Percentiles rank a stretch among this genome's conserved stretches.
phyloP scores from a whole-genome alignment of 2,888 invertebrate species.

The Microctonus hyperodae region DNA sequence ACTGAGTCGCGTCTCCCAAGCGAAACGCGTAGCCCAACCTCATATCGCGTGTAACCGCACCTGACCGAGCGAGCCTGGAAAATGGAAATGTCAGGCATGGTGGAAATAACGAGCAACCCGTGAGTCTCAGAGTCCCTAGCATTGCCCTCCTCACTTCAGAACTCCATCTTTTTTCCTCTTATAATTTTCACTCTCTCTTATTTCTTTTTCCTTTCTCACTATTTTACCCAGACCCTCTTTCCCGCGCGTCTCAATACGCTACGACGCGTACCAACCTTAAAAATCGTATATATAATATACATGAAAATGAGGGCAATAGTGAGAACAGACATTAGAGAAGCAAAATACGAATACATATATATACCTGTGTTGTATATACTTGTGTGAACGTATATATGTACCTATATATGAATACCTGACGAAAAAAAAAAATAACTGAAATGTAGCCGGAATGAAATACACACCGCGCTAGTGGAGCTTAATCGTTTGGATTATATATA shows the following conservation, averaged over 20 bases:
- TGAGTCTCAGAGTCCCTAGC: slow-evolving; percentile 29
- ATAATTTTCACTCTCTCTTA: slow-evolving; percentile 2
- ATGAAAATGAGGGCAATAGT: slow-evolving; percentile 18
- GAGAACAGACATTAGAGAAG: slow-evolving; percentile 13
- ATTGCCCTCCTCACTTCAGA: slow-evolving; percentile 16
- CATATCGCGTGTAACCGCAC: slow-evolving; percentile 29
- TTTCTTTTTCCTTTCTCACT: neutral
- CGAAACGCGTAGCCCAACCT: slow-evolving; percentile 22
- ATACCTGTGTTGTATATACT: too few relatives aligned
- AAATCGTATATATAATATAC: slow-evolving; percentile 5
- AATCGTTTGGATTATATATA: slow-evolving; percentile 14
- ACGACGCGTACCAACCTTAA: slow-evolving; percentile 21
- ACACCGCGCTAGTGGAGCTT: neutral
- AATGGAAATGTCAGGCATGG: slow-evolving; percentile 48
- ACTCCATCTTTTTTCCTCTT: slow-evolving; percentile 10
- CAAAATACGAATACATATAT: slow-evolving; percentile 11
- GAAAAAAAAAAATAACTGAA: neutral
- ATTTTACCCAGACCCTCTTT: neutral
- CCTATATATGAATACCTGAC: neutral
- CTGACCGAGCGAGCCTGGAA: slow-evolving; percentile 37
- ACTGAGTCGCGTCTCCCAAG: slow-evolving; percentile 18
- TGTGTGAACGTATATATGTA: too few relatives aligned
- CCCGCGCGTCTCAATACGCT: slow-evolving; percentile 12
- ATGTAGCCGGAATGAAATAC: neutral
- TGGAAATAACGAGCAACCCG: slow-evolving; percentile 45